Base-by-base conservation (phyloP, 1,140 invertebrate species). In the Ptiloglossa arizonensis region DNA sequence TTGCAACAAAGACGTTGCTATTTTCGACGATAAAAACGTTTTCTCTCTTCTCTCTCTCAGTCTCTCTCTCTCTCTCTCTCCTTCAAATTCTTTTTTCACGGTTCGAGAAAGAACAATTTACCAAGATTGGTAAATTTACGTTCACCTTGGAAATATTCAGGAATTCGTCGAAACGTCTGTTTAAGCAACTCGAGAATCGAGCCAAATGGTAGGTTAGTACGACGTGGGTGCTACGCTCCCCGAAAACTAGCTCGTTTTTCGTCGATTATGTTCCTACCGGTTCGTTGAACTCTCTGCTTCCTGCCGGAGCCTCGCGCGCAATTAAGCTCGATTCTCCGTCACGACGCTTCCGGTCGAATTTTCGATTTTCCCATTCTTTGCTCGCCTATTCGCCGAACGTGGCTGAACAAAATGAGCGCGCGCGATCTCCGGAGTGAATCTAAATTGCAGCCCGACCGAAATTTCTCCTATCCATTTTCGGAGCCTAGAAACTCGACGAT, bases 251-350 rank as follows among this genome's bases (percentile, higher is more conserved):
- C 57, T 46, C 41, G 44, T 72, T 64, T n/a, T 56, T 64, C 71
- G 24, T 64, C 60, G 50, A 86, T 85, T 85, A 81, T 50, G 78
- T 71, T 79, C 56, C 80, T 79, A 69, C 66, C 74, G 82, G 79
- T 79, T 81, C 60, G 27, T 69, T 29, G 70, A 83, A 81, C 80
- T 66, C 46, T 1, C n/a, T 62, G 73, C n/a, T 57, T 64, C 48
- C 54, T 59, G 68, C 79, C n/a, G 44, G 64, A 72, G 67, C 64
- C 80, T 68, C 59, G 63, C 56, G 57, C 35, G 44, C 75, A 84
- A 80, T 84, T 76, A 78, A 82, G 68, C 52, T 44, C 62, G 71
- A 71, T 80, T 77, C 72, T 78, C 66, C 62, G 68, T 60, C 62
- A 60, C 57, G 44, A 72, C 44, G 32, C 62, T 66, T 54, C 32